phyloP scores from a whole-genome alignment of 1,140 invertebrate genomes.

The Drosophila equinoxialis region DNA sequence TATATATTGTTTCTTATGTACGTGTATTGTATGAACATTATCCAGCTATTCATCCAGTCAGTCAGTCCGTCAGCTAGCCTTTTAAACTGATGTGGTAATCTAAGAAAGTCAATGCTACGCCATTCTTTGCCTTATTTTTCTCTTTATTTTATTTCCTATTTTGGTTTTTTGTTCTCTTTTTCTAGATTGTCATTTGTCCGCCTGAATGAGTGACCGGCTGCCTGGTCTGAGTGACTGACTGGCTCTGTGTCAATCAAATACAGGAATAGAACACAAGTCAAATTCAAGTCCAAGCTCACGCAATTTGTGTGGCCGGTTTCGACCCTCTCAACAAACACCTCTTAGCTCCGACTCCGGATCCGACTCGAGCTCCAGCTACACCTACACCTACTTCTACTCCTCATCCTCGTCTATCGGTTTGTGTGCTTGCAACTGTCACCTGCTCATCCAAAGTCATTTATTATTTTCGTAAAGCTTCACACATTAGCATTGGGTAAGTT shows the following conservation, averaged over 20 bases:
- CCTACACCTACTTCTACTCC: background rate
- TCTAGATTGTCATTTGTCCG: conserved; percentile 17
- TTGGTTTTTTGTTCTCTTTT: background rate
- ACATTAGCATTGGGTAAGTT: conserved; percentile 35
- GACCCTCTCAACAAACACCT: background rate
- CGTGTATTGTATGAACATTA: background rate
- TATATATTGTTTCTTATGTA: background rate
- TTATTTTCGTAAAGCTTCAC: conserved; percentile 34
- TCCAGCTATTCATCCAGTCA: background rate
- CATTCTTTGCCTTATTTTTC: conserved; percentile 14
- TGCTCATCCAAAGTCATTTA: conserved; percentile 34
- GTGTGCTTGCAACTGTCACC: conserved; percentile 33
- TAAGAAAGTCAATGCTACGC: conserved; percentile 16
- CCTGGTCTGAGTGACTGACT: background rate
- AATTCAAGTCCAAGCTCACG: conserved; percentile 12
- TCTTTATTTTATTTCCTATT: conserved; percentile 18
- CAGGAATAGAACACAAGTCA: conserved; percentile 22
- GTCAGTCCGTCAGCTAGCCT: background rate
- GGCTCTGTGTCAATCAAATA: conserved; percentile 17
- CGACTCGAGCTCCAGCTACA: background rate
- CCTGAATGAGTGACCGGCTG: conserved; percentile 2
- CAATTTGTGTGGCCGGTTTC: conserved; percentile 15
- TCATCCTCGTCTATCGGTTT: background rate
- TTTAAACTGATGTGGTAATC: conserved; percentile 23
- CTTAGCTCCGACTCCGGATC: background rate